Base-by-base conservation (phyloP, 2,888 invertebrate species). In the Synanthedon formicaeformis region DNA sequence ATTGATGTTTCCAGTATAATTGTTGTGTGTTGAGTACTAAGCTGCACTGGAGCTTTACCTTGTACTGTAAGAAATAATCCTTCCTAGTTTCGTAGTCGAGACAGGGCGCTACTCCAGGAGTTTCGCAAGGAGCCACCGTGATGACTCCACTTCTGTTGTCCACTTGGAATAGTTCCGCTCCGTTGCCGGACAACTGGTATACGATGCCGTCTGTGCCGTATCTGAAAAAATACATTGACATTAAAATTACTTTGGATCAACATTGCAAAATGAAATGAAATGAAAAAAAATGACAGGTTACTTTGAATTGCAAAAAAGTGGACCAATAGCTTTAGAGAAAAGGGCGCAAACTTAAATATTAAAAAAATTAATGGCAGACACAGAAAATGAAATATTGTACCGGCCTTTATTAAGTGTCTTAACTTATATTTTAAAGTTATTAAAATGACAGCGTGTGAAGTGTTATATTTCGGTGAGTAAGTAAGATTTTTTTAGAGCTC, bases 141-240 rank as follows among this genome's bases (percentile, higher is more conserved):
- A 98, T 93, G 10, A 91, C 90, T 2, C 98, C 97, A 4, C 94
- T 93, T 54, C 91, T 88, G 61, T 91, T 91, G 76, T 96, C 92
- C 23, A 97, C 94, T 1, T 81, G 69, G 83, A 97, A 97, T 58
- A 93, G 89, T 61, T 96, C 94, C 0, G 95, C 92, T 0, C 95
- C 96, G 61, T 92, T 92, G 1, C 96, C 96, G 1, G 92, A 91
- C 2, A 97, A 79, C 60, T 92, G 91, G 78, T 97, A 98, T 18
- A 94, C 88, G 61, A 97, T 93, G 10, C 97, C 96, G 53, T 92
- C 91, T 50, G 93, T 93, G 0, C 97, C 97, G 69, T 92, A 96
- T 57, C 89, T 88, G 56, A 0, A 59, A 56, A 48, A 41, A 3
- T 18, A 27, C 4, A 5, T 45, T 51, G 40, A 27, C 5, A 8